Percentiles rank a stretch among this genome's conserved stretches.
Evolutionary conservation across 2,888 invertebrate genomes (phyloP).

Genomic region (Kryphioiulus occultus): DNA sequence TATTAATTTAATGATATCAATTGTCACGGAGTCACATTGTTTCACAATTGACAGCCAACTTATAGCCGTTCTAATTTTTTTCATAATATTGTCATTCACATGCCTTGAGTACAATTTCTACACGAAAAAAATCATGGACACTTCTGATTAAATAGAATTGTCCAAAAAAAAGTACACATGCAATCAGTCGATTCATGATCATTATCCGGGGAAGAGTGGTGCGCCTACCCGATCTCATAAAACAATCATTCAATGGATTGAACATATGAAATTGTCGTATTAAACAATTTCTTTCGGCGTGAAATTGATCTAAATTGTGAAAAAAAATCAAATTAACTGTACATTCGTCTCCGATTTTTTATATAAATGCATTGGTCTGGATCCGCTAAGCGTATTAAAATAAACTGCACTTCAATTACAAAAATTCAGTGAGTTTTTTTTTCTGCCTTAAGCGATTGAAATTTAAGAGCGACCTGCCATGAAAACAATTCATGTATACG

Average conservation of each 20-base stretch:
- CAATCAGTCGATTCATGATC: not conserved
- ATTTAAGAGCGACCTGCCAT: not conserved
- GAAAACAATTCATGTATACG: not conserved
- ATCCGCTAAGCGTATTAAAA: not conserved
- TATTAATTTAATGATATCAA: no score
- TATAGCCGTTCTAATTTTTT: not conserved
- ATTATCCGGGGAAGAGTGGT: not conserved
- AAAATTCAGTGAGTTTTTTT: not conserved
- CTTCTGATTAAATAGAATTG: not conserved
- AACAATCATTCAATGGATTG: not conserved
- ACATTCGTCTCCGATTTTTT: not conserved
- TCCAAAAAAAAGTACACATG: not conserved
- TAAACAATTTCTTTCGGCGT: not conserved
- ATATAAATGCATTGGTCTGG: not conserved
- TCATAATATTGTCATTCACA: not conserved
- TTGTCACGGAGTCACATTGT: not conserved
- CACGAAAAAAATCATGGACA: slow-evolving; percentile 21
- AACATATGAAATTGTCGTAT: not conserved
- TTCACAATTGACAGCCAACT: not conserved
- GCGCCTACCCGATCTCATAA: not conserved
- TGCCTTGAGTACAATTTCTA: not conserved
- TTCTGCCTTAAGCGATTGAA: not conserved
- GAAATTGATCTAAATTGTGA: not conserved
- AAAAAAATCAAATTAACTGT: not conserved
- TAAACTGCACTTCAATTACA: not conserved